Evolutionary conservation across 2,888 invertebrate genomes (phyloP), one percentile per base, ranked within the genome.

Genomic region (Archips crataeganus): DNA sequence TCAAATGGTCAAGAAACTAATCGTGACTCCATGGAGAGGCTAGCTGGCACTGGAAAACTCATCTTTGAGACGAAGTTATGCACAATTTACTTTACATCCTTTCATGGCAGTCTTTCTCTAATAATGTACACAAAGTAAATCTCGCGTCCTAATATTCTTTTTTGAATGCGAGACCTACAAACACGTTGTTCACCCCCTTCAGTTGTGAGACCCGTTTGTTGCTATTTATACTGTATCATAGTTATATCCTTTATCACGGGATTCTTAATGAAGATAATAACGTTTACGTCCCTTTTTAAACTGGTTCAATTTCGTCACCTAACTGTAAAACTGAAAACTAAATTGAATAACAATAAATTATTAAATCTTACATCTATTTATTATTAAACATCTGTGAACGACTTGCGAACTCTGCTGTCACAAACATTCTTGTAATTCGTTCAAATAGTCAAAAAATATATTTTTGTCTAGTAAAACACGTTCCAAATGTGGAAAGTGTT

Each of bases 381-480:
- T 85, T 85, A 89, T 89, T 86, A 86, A 90, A 90, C 86, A 91
- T 91, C 89, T 90, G 93, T 90, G 92, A 93, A 92, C 87, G 90
- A 90, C 88, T 90, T 89, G 90, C 87, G 90, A 91, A 88, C 90
- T 90, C 88, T 89, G 88, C 88, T 87, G 90, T 90, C 91, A 92
- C 93, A 92, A 91, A 90, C 86, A 87, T 89, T 86, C 86, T 81
- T 90, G 92, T 88, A 92, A 92, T 91, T 91, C 91, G 89, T 89
- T 93, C 93, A 93, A 92, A 91, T 92, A 91, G 93, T 95, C 94
- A 94, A 95, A 95, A 95, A 94, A 94, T 95, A 95, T 95, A 94
- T 92, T 92, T 92, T 94, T 91, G 93, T 94, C 90, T 92, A 90
- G 87, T 87, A 86, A 81, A 89, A 89, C 92, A 92, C 89, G 85